Base-by-base conservation (phyloP, 2,113 vertebrate species). In the Thalassoma bifasciatum region DNA sequence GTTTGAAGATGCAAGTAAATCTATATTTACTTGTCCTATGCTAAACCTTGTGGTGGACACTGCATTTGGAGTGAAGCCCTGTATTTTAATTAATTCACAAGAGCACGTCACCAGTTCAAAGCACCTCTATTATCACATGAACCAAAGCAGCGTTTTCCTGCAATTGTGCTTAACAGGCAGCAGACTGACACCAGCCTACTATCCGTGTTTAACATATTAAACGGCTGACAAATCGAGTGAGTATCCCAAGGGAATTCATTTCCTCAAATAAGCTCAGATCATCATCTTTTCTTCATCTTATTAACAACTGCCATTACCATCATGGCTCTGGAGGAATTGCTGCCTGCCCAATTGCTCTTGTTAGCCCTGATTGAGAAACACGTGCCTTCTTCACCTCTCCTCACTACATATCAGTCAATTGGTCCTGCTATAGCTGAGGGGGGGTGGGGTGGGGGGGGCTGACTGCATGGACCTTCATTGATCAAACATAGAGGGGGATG, bases 171-270 rank as follows among this genome's bases (percentile, higher is more conserved):
- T 72, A 68, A 78, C 57, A 78, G 52, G 46, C 84, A 52, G 63
- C 60, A 57, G 75, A 77, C 69, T 83, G 88, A 88, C 84, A 72
- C 58, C 53, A 30, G 59, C 58, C 63, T 82, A 86, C 87, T 82
- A 77, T 59, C 73, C 62, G 65, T 71, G 73, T 79, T 87, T 86
- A 89, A 86, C 79, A 83, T 78, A 86, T 83, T 77, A 79, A 84
- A 81, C 62, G 70, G 59, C 75, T 75, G 78, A 82, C 57, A 66
- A 75, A 77, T 80, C 23, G 62, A 87, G 52, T 63, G 42, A 61
- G 61, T 30, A 79, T 74, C 79, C 72, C 65, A 1, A 1, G 70
- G 73, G 85, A 77, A 72, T 86, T 76, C 19, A 26, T 79, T 84
- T 81, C 46, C 56, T 84, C 75, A 47, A 52, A 51, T 75, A 61